Conservation (phyloP, 2,888 invertebrate genomes). For the Hoplodrina blanda region DNA sequence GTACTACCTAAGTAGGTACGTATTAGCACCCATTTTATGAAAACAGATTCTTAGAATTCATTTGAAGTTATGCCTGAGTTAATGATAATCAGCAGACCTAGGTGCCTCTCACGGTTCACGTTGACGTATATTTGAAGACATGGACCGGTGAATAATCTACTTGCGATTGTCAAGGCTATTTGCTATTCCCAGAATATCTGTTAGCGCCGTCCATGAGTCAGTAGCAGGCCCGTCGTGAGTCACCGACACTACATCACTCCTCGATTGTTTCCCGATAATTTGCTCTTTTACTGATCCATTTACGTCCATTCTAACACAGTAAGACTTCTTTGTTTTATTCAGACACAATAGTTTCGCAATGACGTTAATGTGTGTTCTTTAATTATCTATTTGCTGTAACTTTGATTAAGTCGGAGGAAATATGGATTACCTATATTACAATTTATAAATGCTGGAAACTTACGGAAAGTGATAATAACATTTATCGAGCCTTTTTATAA, state of each 20-base stretch:
- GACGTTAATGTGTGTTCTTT: slow-evolving; percentile 17
- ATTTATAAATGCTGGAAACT: slow-evolving; percentile 16
- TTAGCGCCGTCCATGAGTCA: slow-evolving; percentile 85
- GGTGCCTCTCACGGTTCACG: slow-evolving; percentile 10
- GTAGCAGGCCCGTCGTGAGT: slow-evolving; percentile 78
- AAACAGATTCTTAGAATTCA: slow-evolving; percentile 33
- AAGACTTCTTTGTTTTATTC: slow-evolving; percentile 62
- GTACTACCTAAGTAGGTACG: background rate
- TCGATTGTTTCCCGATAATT: slow-evolving; percentile 83
- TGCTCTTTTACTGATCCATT: slow-evolving; percentile 76
- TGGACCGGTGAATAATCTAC: slow-evolving; percentile 60
- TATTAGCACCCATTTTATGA: slow-evolving; percentile 13
- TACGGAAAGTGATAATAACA: slow-evolving; percentile 2
- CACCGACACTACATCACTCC: slow-evolving; percentile 76
- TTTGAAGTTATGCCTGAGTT: slow-evolving; percentile 19
- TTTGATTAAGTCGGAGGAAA: slow-evolving; percentile 14
- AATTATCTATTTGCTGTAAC: slow-evolving; percentile 2
- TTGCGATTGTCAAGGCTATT: slow-evolving; percentile 83
- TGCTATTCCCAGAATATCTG: slow-evolving; percentile 86
- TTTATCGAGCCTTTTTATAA: slow-evolving; percentile 27
- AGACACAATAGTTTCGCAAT: slow-evolving; percentile 38
- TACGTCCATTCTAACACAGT: slow-evolving; percentile 65
- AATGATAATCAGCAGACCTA: slow-evolving; percentile 21
- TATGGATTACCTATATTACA: slow-evolving; percentile 8
- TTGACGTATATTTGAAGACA: slow-evolving; percentile 35